Percentiles rank a stretch among this genome's conserved stretches.
phyloP scores from a whole-genome alignment of 2,888 invertebrate species.

The Adineta ricciae region DNA sequence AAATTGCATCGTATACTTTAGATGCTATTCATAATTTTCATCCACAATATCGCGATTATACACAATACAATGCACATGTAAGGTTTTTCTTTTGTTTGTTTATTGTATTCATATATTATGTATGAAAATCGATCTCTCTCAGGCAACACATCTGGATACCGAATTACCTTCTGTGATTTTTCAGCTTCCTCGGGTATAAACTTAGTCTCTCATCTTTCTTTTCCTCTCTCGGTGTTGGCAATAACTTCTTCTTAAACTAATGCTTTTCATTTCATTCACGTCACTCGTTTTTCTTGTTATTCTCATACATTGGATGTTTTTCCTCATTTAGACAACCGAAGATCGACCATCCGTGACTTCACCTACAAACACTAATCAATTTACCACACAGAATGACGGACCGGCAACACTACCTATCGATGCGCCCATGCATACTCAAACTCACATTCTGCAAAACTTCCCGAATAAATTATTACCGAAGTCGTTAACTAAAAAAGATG shows the following conservation, averaged over 20 bases:
- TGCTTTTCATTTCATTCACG: not conserved
- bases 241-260: not conserved
- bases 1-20: not conserved
- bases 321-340: not conserved
- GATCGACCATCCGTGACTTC: not conserved
- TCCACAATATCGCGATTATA: constrained; percentile 96
- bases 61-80: constrained; percentile 33
- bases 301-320: not conserved
- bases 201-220: not conserved
- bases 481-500: constrained; percentile 2
- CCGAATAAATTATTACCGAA: not conserved
- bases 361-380: not conserved
- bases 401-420: not conserved
- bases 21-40: constrained; percentile 78
- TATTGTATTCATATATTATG: not conserved
- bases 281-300: not conserved
- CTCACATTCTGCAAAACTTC: not conserved
- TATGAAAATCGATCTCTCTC: not conserved
- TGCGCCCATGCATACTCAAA: no score
- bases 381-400: not conserved
- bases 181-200: constrained; percentile 16
- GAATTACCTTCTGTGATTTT: constrained; percentile 13
- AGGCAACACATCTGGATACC: not conserved
- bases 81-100: not conserved
- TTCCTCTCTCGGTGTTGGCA: not conserved